Conservation (phyloP, 2,113 vertebrate genomes). For the Cromileptes altivelis region DNA sequence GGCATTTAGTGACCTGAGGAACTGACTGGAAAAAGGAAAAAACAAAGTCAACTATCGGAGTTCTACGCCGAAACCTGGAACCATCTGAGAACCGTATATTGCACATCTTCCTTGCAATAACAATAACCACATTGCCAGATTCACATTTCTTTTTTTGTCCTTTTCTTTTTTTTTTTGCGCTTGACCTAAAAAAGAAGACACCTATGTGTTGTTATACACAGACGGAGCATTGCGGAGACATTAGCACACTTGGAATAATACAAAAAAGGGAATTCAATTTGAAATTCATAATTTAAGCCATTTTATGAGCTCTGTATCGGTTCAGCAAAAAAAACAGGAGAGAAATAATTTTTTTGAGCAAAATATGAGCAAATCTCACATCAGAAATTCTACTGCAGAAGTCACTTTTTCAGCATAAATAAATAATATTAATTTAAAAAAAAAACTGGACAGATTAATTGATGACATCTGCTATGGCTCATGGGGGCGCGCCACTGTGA, state of each 20-base stretch:
- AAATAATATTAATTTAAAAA: conserved; percentile 66
- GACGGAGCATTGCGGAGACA: conserved; percentile 35
- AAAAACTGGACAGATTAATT: conserved; percentile 48
- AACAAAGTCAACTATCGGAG: background rate
- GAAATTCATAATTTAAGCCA: conserved; percentile 60
- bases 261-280: conserved; percentile 11
- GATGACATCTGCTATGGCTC: conserved; percentile 65
- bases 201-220: conserved; percentile 36
- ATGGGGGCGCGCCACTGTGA: conserved; percentile 42
- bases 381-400: conserved; percentile 48
- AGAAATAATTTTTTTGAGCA: conserved; percentile 26
- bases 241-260: conserved; percentile 41
- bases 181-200: conserved; percentile 35
- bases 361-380: conserved; percentile 34
- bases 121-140: conserved; percentile 68
- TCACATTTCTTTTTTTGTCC: conserved; percentile 23
- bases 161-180: conserved; percentile 9
- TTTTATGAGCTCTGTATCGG: conserved; percentile 49
- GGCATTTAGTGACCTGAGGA: conserved; percentile 84
- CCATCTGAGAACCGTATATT: conserved; percentile 83
- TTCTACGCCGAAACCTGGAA: conserved; percentile 70
- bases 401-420: conserved; percentile 67
- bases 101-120: conserved; percentile 83
- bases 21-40: conserved; percentile 67
- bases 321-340: conserved; percentile 15